Percentiles rank a stretch among this genome's conserved stretches.
phyloP scores from a whole-genome alignment of 2,113 vertebrate species.

The Notarius lentiginosus region DNA sequence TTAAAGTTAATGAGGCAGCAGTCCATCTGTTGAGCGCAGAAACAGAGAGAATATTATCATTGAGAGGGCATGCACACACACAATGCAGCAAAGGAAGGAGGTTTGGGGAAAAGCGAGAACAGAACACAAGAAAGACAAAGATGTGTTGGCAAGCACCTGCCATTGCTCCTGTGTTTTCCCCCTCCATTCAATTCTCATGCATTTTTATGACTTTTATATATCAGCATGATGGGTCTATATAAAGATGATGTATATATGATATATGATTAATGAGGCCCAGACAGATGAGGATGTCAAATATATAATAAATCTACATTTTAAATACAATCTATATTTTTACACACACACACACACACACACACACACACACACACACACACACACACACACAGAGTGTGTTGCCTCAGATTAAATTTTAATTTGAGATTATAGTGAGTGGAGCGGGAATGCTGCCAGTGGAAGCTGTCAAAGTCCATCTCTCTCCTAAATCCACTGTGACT shows the following conservation, averaged over 20 bases:
- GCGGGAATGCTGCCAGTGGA: constrained; percentile 16
- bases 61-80: constrained; percentile 52
- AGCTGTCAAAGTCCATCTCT: constrained; percentile 37
- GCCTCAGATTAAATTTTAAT: constrained; percentile 67
- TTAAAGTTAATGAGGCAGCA: constrained; percentile 75
- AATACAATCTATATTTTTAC: constrained; percentile 51
- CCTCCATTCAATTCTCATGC: constrained; percentile 57
- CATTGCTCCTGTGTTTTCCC: constrained; percentile 35
- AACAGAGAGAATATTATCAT: constrained; percentile 54
- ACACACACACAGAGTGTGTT: constrained; percentile 57
- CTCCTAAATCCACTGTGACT: constrained; percentile 42
- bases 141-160: constrained; percentile 31
- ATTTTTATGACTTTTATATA: constrained; percentile 69
- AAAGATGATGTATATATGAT: constrained; percentile 62
- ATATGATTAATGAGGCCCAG: constrained; percentile 65
- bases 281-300: constrained; percentile 61
- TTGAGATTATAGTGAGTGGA: constrained; percentile 56
- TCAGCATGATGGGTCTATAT: constrained; percentile 66
- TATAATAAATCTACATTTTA: constrained; percentile 67
- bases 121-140: constrained; percentile 47
- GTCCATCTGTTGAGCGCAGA: constrained; percentile 73
- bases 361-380: constrained; percentile 58
- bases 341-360: constrained; percentile 55
- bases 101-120: constrained; percentile 24
- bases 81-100: constrained; percentile 55